Evolutionary conservation across 1,140 invertebrate species (phyloP), one percentile per base, ranked within the genome.

Genomic region (Hylaeus volcanicus): DNA sequence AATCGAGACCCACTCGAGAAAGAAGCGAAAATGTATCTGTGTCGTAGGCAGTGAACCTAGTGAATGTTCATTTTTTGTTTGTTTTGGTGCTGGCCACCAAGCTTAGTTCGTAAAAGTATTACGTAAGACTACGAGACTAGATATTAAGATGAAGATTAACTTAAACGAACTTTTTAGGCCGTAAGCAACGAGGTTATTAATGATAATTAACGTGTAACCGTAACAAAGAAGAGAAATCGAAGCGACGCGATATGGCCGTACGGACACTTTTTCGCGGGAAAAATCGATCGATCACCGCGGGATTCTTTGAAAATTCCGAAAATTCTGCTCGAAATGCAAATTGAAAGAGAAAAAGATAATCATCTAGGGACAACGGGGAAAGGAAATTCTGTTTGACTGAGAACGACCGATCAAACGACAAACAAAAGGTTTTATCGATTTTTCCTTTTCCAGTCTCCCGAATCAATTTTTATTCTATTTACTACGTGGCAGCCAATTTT

Each of bases 61-160:
- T 92, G 90, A 92, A 86, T 91, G 90, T 92, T 92, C 8, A 5
- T 48, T 5, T 48, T 48, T 48, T 48, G 1, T 48, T 48, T 2
- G 77, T 58, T 60, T 85, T 93, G 93, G 92, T 93, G 93, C 92
- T 93, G 92, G 92, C 75, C 92, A 93, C 90, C 92, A 91, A 93
- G 88, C 88, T 90, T 92, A 93, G 89, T 74, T 85, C 77, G 79
- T 86, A 91, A 91, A 83, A 84, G 51, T 68, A 83, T 73, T 58
- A 71, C 48, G 37, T 83, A 83, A 83, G 78, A n/a, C 73, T 74
- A 86, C 82, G 73, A 82, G 82, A 84, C 39, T 86, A 86, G 60
- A 74, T 86, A 69, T 81, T 87, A 87, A 87, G 84, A 63, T 70
- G 69, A 78, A 56, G 75, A 80, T 78, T 86, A 87, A 86, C 65